Evolutionary conservation across 2,113 vertebrate genomes (phyloP).

Genomic region (Numenius arquata): DNA sequence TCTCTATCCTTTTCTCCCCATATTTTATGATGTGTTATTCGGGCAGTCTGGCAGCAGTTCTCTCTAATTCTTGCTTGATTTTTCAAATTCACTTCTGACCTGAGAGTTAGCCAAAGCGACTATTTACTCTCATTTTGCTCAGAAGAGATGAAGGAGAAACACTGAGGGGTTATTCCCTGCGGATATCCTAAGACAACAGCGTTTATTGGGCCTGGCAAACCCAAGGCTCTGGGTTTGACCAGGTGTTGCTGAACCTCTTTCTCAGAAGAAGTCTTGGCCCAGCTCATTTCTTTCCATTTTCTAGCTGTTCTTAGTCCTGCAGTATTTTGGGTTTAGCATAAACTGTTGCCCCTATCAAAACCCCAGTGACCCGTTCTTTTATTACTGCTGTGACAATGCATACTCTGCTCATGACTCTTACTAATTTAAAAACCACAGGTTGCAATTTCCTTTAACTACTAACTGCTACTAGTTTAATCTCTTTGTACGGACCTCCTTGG

Average conservation of each 20-base stretch:
- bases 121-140: background rate
- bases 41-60: background rate
- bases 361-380: background rate
- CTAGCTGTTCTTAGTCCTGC: background rate
- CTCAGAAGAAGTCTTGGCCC: background rate
- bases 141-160: background rate
- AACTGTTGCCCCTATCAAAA: conserved; percentile 5
- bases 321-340: background rate
- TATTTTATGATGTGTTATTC: background rate
- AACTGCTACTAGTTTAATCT: conserved; percentile 61
- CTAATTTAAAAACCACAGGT: conserved; percentile 62
- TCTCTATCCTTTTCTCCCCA: background rate
- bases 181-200: background rate
- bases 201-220: background rate
- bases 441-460: conserved; percentile 50
- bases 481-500: conserved; percentile 46
- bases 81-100: background rate
- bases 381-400: background rate
- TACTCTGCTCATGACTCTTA: conserved; percentile 39
- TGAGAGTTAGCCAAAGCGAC: background rate
- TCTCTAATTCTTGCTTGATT: background rate
- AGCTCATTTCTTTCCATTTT: background rate
- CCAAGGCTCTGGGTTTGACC: conserved; percentile 10
- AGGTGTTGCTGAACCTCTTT: background rate
- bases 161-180: background rate